A percentile compares a stretch with the other conserved stretches of the same genome.
phyloP scores from a whole-genome alignment of 1,140 invertebrate species.

The Papilio dardanus region DNA sequence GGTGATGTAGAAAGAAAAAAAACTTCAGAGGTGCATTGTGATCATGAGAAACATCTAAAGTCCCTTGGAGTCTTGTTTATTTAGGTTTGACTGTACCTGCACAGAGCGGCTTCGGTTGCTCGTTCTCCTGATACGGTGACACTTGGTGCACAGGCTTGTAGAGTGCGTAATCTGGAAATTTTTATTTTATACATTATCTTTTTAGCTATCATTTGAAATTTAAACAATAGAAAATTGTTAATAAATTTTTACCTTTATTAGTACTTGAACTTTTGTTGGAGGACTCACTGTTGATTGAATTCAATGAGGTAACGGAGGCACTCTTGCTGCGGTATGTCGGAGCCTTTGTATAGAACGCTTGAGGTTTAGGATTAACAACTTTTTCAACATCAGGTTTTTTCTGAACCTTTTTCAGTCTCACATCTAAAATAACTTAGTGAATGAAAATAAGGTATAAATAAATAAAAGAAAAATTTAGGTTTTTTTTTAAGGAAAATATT shows the following conservation, averaged over 20 bases:
- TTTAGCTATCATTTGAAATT: background rate
- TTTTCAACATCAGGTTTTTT: slow-evolving; percentile 45
- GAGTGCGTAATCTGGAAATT: slow-evolving; percentile 46
- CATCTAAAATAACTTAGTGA: slow-evolving; percentile 51
- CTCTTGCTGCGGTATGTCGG: slow-evolving; percentile 65
- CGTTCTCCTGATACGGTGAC: slow-evolving; percentile 54
- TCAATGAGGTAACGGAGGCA: slow-evolving; percentile 61
- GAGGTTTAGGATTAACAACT: slow-evolving; percentile 48
- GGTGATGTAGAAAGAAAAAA: too few relatives aligned
- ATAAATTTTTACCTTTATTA: slow-evolving; percentile 10
- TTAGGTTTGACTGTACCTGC: slow-evolving; percentile 52
- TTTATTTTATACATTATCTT: background rate
- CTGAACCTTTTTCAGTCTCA: slow-evolving; percentile 44
- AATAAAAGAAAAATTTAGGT: too few relatives aligned
- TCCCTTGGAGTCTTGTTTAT: too few relatives aligned
- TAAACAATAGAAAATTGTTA: background rate
- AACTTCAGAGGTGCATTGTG: too few relatives aligned
- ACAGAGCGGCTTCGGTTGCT: slow-evolving; percentile 54
- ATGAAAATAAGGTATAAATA: background rate
- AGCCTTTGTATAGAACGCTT: slow-evolving; percentile 49
- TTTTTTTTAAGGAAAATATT: too few relatives aligned
- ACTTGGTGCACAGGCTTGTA: slow-evolving; percentile 57
- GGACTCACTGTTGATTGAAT: slow-evolving; percentile 59
- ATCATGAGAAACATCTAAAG: too few relatives aligned
- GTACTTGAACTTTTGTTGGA: slow-evolving; percentile 51